phyloP scores from a whole-genome alignment of 2,888 invertebrate species.

The Asteroscopus sphinx region DNA sequence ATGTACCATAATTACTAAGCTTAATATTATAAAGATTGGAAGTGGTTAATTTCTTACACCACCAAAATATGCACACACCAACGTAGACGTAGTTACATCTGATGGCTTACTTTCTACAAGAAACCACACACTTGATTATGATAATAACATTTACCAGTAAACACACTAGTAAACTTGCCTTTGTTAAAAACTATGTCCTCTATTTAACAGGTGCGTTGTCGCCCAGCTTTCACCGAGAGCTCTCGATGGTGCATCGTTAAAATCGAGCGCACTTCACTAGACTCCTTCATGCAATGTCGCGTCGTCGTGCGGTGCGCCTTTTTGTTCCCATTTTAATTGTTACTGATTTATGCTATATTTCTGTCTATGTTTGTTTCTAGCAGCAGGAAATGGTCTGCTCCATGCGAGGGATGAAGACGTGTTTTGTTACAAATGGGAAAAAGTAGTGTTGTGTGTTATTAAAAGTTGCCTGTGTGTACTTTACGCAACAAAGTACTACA shows the following conservation, averaged over 20 bases:
- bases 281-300: slow-evolving; percentile 18
- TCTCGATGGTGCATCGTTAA: slow-evolving; percentile 63
- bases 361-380: slow-evolving; percentile 7
- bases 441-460: no score
- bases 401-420: not conserved
- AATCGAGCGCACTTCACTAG: slow-evolving; percentile 62
- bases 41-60: no score
- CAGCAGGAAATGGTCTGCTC: not conserved
- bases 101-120: no score
- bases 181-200: slow-evolving; percentile 32
- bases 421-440: not conserved
- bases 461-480: no score
- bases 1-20: no score
- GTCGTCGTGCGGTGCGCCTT: slow-evolving; percentile 31
- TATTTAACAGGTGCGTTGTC: slow-evolving; percentile 24
- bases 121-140: no score
- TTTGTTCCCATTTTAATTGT: slow-evolving; percentile 50
- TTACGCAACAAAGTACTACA: no score
- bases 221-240: slow-evolving; percentile 5
- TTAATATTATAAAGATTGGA: no score
- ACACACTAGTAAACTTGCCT: slow-evolving; percentile 7
- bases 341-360: slow-evolving; percentile 23
- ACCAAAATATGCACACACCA: no score
- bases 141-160: no score
- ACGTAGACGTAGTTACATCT: no score